Evolutionary conservation across 2,797 vertebrate genomes (phyloP).

Genomic region (Tachyglossus aculeatus): DNA sequence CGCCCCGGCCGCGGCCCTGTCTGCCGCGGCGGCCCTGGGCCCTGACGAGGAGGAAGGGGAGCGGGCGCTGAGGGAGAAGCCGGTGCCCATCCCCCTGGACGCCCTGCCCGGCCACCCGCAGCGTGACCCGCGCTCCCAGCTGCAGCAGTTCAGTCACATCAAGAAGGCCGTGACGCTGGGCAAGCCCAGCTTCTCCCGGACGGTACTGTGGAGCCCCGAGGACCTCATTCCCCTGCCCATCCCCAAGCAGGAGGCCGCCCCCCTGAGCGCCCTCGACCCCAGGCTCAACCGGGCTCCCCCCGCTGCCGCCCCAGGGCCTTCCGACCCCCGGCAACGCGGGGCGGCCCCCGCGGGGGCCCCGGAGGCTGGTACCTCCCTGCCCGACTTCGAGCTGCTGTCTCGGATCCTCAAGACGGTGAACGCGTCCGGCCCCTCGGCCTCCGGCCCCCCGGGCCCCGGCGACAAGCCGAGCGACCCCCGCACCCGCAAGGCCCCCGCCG

Average conservation of each 20-base stretch:
- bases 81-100: slow-evolving; percentile 87
- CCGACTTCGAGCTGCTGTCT: slow-evolving; percentile 91
- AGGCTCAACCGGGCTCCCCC: slow-evolving; percentile 76
- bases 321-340: slow-evolving; percentile 56
- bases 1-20: slow-evolving; percentile 60
- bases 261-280: slow-evolving; percentile 77
- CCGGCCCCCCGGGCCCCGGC: slow-evolving; percentile 31
- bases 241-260: slow-evolving; percentile 87
- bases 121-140: slow-evolving; percentile 86
- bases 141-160: slow-evolving; percentile 95
- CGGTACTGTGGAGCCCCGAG: slow-evolving; percentile 91
- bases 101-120: slow-evolving; percentile 82
- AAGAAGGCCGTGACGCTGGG: slow-evolving; percentile 87
- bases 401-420: slow-evolving; percentile 91
- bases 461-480: slow-evolving; percentile 90
- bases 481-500: slow-evolving; percentile 77
- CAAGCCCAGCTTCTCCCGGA: slow-evolving; percentile 83
- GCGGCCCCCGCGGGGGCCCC: slow-evolving; percentile 49
- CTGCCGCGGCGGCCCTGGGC: slow-evolving; percentile 62
- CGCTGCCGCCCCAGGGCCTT: neutral
- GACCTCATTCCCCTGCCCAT: slow-evolving; percentile 89
- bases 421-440: slow-evolving; percentile 61
- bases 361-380: slow-evolving; percentile 71
- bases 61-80: slow-evolving; percentile 85
- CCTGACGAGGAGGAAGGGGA: slow-evolving; percentile 91